Percentiles rank a stretch among this genome's conserved stretches.
These are phyloP conservation scores for Gastrophryne carolinensis DNA, from an alignment of 2,797 vertebrate species.

Conservation along the genomic window DNA sequence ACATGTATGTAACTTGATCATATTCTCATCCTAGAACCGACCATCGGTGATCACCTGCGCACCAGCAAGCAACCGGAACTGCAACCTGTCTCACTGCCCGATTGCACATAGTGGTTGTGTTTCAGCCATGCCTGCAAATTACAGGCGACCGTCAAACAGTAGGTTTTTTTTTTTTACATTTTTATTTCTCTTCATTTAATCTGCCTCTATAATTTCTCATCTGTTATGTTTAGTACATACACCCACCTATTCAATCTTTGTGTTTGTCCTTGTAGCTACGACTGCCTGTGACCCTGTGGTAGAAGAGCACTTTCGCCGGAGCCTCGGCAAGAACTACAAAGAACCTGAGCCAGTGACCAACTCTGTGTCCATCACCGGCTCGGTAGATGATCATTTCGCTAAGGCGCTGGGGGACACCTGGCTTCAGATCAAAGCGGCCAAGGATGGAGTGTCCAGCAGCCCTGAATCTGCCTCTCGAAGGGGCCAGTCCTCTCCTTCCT, in stretches of 20 bases:
- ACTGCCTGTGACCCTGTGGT: constrained; percentile 90
- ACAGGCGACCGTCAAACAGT: constrained; percentile 85
- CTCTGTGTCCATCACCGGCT: constrained; percentile 96
- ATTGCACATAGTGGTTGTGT: constrained; percentile 86
- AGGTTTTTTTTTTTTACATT: constrained; percentile 62
- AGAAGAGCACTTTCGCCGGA: constrained; percentile 96
- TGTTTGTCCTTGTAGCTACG: constrained; percentile 64
- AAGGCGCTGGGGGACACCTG: constrained; percentile 96
- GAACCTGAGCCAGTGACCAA: constrained; percentile 90
- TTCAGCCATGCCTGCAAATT: constrained; percentile 72
- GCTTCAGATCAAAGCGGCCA: constrained; percentile 95
- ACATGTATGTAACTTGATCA: neutral
- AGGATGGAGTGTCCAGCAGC: constrained; percentile 76
- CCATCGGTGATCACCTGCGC: constrained; percentile 96
- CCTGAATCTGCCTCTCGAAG: constrained; percentile 82
- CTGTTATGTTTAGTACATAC: neutral
- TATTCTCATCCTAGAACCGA: constrained; percentile 79
- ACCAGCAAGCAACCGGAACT: constrained; percentile 92
- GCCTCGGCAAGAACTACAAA: constrained; percentile 97
- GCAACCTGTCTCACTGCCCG: constrained; percentile 93
- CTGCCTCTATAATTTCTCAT: neutral
- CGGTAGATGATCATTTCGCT: constrained; percentile 97
- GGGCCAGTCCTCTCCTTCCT: constrained; percentile 88
- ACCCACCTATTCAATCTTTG: neutral
- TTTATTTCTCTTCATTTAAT: neutral